Base-by-base conservation (phyloP, 2,888 invertebrate species). In the Idaea biselata region DNA sequence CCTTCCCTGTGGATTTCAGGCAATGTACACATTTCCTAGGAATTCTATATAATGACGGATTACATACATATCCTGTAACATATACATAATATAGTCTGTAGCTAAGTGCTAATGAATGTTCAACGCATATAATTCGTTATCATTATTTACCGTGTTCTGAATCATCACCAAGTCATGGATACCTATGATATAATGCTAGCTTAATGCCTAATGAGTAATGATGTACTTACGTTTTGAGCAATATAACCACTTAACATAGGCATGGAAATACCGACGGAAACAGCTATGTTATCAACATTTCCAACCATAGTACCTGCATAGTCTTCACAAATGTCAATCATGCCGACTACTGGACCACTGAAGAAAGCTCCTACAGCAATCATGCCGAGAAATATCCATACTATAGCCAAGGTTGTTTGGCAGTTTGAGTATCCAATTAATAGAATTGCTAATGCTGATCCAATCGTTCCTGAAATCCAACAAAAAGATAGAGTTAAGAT, bases 351-450 rank as follows among this genome's bases (percentile, higher is more conserved):
- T n/a, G 55, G 6, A 17, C 55, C 55, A 55, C 16, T 17, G 16
- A 17, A 55, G 17, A 55, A 55, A 6, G 16, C 4, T 16, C 55
- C 55, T 17, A 55, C 0, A 7, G 17, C n/a, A 8, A 17, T 17
- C 55, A 16, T 55, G 16, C 55, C 55, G 5, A 55, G 55, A 17
- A 17, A 17, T 16, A 55, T 16, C 16, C 17, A 55, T 55, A 55
- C 3, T 16, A 55, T 55, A 17, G 16, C 55, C 1, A 55, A 16
- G 8, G 16, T 55, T 55, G 55, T 11, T 17, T 16, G 7, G 55
- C 55, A 55, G 55, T 55, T 55, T 7, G 17, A 16, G 55, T 55
- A 55, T 55, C 55, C 55, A 17, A 55, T 16, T 55, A 55, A 17
- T 16, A 17, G 4, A 17, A 55, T 55, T 16, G 6, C n/a, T 55